Percentiles rank a stretch among this genome's conserved stretches.
Evolutionary conservation across 2,888 invertebrate species (phyloP).

Genomic region (Sinodicranocentrus sp.): DNA sequence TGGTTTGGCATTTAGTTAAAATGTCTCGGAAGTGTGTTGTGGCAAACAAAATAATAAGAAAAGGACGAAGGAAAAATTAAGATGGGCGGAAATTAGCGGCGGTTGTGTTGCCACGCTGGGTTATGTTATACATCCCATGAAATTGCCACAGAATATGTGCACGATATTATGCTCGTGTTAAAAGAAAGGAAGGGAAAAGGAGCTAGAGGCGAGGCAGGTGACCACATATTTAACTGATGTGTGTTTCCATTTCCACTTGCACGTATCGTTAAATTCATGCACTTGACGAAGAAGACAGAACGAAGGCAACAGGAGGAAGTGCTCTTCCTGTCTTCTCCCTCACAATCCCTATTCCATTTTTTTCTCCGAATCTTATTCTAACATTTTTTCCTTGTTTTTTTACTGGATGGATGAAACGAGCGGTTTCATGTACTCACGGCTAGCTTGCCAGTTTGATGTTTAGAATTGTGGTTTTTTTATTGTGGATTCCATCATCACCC

Average conservation of each 20-base stretch:
- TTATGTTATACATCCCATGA: slow-evolving; percentile 9
- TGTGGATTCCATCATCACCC: too few species aligned
- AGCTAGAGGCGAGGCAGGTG: slow-evolving; percentile 55
- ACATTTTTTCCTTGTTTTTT: slow-evolving; percentile 38
- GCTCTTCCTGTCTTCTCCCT: slow-evolving; percentile 67
- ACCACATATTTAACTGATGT: slow-evolving; percentile 39
- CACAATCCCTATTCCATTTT: slow-evolving; percentile 48
- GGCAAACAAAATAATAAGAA: slow-evolving; percentile 56
- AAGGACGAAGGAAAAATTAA: slow-evolving; percentile 29
- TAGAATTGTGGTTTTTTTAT: too few species aligned
- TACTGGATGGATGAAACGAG: too few species aligned
- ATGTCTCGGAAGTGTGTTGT: slow-evolving; percentile 69
- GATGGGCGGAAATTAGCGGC: slow-evolving; percentile 67
- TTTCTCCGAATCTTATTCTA: slow-evolving; percentile 56
- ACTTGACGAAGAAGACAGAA: slow-evolving; percentile 66
- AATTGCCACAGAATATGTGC: slow-evolving; percentile 35
- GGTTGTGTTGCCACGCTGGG: slow-evolving; percentile 46
- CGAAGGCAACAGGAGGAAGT: slow-evolving; percentile 65
- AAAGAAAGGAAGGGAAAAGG: slow-evolving; percentile 16
- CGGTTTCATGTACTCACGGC: too few species aligned
- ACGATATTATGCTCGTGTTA: slow-evolving; percentile 3
- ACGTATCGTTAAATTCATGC: slow-evolving; percentile 11
- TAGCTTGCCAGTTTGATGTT: too few species aligned
- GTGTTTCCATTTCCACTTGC: background rate
- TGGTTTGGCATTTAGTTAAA: slow-evolving; percentile 19